A percentile compares a stretch with the other conserved stretches of the same genome.
These are phyloP conservation scores for Dioctria rufipes DNA, from an alignment of 2,888 invertebrate species.

Conservation along the genomic window DNA sequence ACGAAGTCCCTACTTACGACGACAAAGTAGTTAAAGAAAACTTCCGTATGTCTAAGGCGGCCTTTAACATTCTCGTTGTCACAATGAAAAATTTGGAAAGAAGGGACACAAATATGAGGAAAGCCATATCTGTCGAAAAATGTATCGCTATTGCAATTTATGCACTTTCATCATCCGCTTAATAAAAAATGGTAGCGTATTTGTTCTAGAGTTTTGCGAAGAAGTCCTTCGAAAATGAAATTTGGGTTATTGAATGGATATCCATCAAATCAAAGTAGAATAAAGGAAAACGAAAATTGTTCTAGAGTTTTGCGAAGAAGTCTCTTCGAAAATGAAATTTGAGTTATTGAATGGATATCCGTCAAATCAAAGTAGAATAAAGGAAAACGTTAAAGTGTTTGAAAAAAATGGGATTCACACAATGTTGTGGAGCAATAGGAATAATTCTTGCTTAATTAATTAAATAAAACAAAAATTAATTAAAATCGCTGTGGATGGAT, in stretches of 20 bases:
- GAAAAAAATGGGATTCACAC: not conserved
- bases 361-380: no score
- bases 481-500: no score
- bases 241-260: no score
- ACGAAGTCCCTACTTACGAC: not conserved
- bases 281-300: not conserved
- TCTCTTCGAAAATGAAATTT: no score
- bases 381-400: not conserved
- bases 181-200: not conserved
- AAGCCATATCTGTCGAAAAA: not conserved
- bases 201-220: not conserved
- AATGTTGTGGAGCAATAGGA: not conserved
- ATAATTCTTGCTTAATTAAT: no score
- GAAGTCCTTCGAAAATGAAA: no score
- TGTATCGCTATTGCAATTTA: constrained; percentile 13
- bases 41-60: not conserved
- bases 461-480: no score
- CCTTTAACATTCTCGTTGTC: not conserved
- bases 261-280: no score
- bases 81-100: not conserved
- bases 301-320: not conserved
- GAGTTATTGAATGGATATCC: no score
- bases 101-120: not conserved
- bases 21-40: not conserved
- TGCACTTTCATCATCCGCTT: not conserved